These are phyloP conservation scores for Leptinotarsa defecta DNA, from an alignment of 1,140 invertebrate genomes.

Conservation along the genomic window DNA sequence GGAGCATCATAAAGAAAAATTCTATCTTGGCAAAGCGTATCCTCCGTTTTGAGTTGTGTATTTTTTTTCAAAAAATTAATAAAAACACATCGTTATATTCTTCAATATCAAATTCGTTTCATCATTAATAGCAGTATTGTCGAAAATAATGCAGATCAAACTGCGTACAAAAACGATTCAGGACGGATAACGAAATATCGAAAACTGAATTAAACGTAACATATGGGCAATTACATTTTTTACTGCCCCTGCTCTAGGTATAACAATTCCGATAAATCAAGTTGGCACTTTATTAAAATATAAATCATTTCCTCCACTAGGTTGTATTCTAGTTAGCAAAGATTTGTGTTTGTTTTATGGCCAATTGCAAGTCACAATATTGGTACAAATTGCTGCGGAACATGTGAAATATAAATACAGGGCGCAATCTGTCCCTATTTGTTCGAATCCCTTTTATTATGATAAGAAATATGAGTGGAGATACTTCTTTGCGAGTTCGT, in stretches of 20 bases:
- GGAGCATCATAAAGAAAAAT: too few species aligned
- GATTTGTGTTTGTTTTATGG: conserved; percentile 34
- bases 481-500: background rate
- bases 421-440: conserved; percentile 49
- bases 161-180: background rate
- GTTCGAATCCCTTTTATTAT: conserved; percentile 41
- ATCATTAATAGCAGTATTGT: background rate
- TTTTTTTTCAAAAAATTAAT: too few species aligned
- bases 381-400: conserved; percentile 48
- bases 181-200: background rate
- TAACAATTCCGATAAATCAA: conserved; percentile 16
- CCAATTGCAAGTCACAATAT: conserved; percentile 40
- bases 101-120: background rate
- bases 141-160: background rate
- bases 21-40: too few species aligned
- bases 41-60: too few species aligned
- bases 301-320: conserved; percentile 25
- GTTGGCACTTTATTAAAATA: conserved; percentile 25
- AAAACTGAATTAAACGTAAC: background rate
- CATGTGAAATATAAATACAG: conserved; percentile 51
- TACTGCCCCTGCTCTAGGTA: background rate
- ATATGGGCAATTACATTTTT: conserved; percentile 9
- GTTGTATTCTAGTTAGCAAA: conserved; percentile 30
- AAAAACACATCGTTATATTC: background rate
- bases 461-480: conserved; percentile 18